Evolutionary conservation across 35 echinoderm and acorn worm species (phyloP), one percentile per base, ranked within the genome.

Genomic region (Chiridota heheva): DNA sequence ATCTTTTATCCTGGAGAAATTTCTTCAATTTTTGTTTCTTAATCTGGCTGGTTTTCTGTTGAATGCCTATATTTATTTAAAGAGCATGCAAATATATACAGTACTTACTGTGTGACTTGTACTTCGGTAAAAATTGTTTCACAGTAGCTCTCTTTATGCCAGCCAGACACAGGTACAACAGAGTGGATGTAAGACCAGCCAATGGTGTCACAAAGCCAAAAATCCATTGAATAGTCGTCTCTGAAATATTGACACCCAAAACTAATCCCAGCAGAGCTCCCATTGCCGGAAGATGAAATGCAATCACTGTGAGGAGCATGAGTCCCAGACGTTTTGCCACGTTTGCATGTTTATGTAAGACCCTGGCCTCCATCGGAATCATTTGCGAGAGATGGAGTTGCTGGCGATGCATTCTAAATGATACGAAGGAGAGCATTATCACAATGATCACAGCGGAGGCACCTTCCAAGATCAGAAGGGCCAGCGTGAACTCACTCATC

Each of bases 331-430:
- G 45, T 55, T 77, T 77, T 2, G 60, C 48, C 32, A 58, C 60
- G 10, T 46, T 77, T 30, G 73, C 73, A 25, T 77, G 56, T 17
- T 77, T 77, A 18, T 55, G 36, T 32, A 77, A 39, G 2, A 77
- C 73, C 30, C 73, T 77, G 20, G 73, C 73, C 48, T 77, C 73
- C 73, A 77, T 77, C 24, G 73, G 73, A 40, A 77, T 77, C 73
- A 77, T 77, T 15, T 46, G 24, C 24, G 73, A 55, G 1, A 77
- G 31, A 17, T 39, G 55, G 44, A 46, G 18, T 36, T 58, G 73
- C 33, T 77, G 73, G 27, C 48, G 73, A 37, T 77, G 73, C 73
- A 77, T 77, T 3, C 73, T 18, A 35, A 58, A 77, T 12, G 73
- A 77, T 18, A 77, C 73, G 44, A 34, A 77, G 13, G 60, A 35